Evolutionary conservation across 2,797 vertebrate species (phyloP).

Genomic region (Mallotus villosus): DNA sequence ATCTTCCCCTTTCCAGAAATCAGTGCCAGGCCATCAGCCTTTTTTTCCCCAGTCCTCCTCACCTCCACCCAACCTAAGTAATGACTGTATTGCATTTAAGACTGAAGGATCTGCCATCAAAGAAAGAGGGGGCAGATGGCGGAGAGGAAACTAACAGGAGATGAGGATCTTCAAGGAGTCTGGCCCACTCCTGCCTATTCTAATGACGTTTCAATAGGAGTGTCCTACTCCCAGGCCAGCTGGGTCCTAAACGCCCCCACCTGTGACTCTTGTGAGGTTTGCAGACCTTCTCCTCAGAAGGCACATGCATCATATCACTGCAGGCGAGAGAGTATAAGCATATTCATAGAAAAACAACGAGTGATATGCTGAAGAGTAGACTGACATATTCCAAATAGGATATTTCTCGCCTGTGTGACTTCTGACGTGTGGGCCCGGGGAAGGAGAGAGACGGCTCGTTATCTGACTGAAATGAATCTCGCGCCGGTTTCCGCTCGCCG

Average conservation of each 20-base stretch:
- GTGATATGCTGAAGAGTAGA: too few relatives aligned
- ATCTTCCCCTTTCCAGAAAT: slow-evolving; percentile 55
- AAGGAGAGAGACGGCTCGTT: background rate
- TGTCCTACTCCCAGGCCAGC: slow-evolving; percentile 58
- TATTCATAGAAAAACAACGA: too few relatives aligned
- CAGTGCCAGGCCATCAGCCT: slow-evolving; percentile 57
- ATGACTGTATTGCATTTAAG: slow-evolving; percentile 55
- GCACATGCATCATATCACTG: too few relatives aligned
- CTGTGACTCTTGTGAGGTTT: background rate
- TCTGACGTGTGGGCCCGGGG: background rate
- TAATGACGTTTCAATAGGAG: slow-evolving; percentile 53
- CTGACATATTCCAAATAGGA: too few relatives aligned
- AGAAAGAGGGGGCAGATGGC: slow-evolving; percentile 45
- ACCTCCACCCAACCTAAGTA: slow-evolving; percentile 17
- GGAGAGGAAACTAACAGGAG: slow-evolving; percentile 50
- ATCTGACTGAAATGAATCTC: background rate
- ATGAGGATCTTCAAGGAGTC: slow-evolving; percentile 48
- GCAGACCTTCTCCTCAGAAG: background rate
- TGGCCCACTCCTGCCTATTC: slow-evolving; percentile 32
- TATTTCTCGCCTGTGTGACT: background rate
- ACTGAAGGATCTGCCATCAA: slow-evolving; percentile 44
- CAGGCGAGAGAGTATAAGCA: too few relatives aligned
- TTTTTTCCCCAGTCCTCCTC: slow-evolving; percentile 44
- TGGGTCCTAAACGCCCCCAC: slow-evolving; percentile 55
- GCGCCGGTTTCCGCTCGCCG: too few relatives aligned